A percentile compares a stretch with the other conserved stretches of the same genome.
Conservation (phyloP, 2,113 vertebrate species). For the Sylvicapra grimmia region DNA sequence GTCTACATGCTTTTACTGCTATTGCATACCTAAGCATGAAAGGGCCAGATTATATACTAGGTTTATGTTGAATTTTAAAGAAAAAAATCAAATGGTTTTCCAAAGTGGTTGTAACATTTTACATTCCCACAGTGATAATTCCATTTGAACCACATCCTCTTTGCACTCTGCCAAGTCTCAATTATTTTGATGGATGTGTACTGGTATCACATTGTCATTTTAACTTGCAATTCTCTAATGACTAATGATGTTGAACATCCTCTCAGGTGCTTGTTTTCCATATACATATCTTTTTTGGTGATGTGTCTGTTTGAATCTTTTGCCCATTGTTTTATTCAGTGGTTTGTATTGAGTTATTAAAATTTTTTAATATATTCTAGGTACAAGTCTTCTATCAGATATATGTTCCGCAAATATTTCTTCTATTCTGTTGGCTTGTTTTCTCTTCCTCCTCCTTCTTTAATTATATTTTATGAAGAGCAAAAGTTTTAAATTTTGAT, state of each 20-base stretch:
- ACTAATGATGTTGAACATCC: background rate
- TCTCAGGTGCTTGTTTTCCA: background rate
- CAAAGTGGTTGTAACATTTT: background rate
- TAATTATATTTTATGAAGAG: background rate
- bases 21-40: background rate
- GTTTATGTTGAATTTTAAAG: background rate
- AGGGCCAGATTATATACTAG: background rate
- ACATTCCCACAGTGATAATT: background rate
- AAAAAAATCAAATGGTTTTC: background rate
- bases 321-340: background rate
- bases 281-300: background rate
- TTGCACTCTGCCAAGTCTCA: background rate
- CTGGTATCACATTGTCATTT: background rate
- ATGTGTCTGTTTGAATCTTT: background rate
- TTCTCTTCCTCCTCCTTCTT: background rate
- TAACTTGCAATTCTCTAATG: background rate
- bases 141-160: background rate
- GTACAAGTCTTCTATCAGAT: background rate
- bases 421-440: background rate
- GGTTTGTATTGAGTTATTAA: background rate
- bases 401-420: background rate
- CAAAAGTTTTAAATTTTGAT: background rate
- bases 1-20: background rate
- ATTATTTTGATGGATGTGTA: background rate
- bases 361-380: background rate